Base-by-base conservation (phyloP, 53 echinoderm and acorn worm genomes). In the Holothuria leucospilota region DNA sequence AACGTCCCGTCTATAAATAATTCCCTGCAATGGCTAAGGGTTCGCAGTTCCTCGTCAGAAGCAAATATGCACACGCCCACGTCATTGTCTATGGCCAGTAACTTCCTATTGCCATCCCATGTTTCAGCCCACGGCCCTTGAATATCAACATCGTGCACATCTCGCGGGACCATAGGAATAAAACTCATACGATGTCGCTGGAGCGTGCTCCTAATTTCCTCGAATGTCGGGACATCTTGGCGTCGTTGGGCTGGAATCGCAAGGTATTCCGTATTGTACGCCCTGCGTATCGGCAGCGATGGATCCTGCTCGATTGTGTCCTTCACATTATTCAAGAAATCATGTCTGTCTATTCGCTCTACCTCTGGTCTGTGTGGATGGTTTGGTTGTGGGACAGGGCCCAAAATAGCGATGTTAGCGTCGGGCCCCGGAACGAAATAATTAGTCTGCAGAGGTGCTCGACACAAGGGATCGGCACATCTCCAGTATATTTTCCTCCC, bases 41-140 rank as follows among this genome's bases (percentile, higher is more conserved):
- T 62, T 6, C 23, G 27, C n/a, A 82, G 62, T 23, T 82, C 62
- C 61, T 59, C 82, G 28, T 82, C 63, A 8, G 82, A 61, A 16
- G 82, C 82, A 62, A 82, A 82, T 16, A 82, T 39, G 27, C 28
- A 59, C 13, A 82, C 82, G 20, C 60, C 82, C 61, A 59, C 16
- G 29, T 1, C 28, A 29, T 59, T 82, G 62, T 82, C 82, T 27
- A 20, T n/a, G 20, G 60, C 23, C n/a, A 82, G 40, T 10, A 75
- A 21, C 40, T 75, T 75, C 20, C 77, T 29, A 10, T 26, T 10
- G 21, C 77, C 77, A 40, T 21, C 77, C 77, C 77, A 75, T 12
- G 77, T 60, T 60, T 60, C 60, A 60, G 60, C 60, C 60, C 60
- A 60, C 20, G 60, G 13, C 13, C 60, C 60, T 40, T 40, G 77